Evolutionary conservation across 2,797 vertebrate species (phyloP), one percentile per base, ranked within the genome.

Genomic region (Pseudochromis fuscus): DNA sequence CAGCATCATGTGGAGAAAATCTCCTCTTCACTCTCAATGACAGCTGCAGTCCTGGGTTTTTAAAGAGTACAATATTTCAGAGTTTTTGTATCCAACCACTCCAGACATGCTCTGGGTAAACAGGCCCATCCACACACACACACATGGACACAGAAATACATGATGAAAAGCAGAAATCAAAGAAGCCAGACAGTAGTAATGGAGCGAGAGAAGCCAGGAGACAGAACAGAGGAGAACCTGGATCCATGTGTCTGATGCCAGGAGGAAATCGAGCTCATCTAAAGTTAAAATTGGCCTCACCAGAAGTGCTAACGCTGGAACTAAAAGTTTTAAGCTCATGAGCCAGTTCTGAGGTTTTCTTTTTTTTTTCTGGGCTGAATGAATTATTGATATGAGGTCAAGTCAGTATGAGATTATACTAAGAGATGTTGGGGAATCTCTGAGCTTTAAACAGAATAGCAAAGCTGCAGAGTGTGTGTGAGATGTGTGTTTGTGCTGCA

Each of bases 381-480:
- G 27, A 89, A 91, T 88, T 76, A 89, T 91, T 88, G 61, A 91
- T 85, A 66, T 15, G 73, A 82, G 87, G 88, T 91, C 85, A 86
- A 79, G 75, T 80, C 82, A 77, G 83, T 72, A 68, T 40, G 76
- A 85, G 87, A 87, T 84, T 83, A 83, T 59, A 82, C 48, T 59
- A 74, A 81, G 69, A 72, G 73, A 83, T 69, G 68, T 46, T 63
- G 79, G 69, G 55, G 67, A 87, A 82, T 67, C 40, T 77, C 53
- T 37, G 38, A 49, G 40, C 75, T 84, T 86, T 50, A 86, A 86
- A 87, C 61, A 81, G 89, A 88, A 87, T 84, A 77, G 30, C 72
- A 80, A 65, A 79, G 44, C 23, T 51, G 12, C 21, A 60, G 38
- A n/a, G 63, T 13, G 55, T 15, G 52, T 42, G 62, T 73, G 23